phyloP scores from a whole-genome alignment of 2,113 vertebrate genomes.

The Pituophis catenifer region DNA sequence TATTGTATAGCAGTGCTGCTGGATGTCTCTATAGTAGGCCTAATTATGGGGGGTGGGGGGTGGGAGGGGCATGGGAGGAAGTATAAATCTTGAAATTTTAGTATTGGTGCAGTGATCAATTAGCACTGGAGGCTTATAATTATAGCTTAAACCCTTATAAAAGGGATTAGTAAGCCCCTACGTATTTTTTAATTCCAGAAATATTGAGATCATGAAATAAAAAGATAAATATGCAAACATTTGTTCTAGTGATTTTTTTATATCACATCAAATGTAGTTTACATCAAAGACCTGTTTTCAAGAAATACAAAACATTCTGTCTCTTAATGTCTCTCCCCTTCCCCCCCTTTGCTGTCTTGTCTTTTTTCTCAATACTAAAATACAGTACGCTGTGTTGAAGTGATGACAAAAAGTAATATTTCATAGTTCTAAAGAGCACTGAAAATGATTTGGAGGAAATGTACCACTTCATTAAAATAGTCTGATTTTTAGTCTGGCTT shows the following conservation, averaged over 20 bases:
- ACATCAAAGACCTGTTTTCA: neutral
- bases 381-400: neutral
- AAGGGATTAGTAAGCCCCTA: conserved; percentile 5
- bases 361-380: neutral
- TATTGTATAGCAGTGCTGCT: conserved; percentile 2
- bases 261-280: neutral
- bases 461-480: neutral
- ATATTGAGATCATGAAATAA: conserved; percentile 31
- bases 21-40: conserved; percentile 4
- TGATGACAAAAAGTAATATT: neutral
- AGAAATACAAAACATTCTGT: neutral
- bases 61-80: neutral
- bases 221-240: neutral
- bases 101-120: conserved; percentile 16
- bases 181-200: conserved; percentile 33
- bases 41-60: neutral
- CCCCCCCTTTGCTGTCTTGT: neutral
- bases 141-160: neutral
- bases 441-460: neutral
- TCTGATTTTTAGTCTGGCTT: neutral
- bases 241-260: neutral
- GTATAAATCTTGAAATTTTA: conserved; percentile 1
- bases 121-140: conserved; percentile 5
- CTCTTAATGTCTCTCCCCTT: neutral
- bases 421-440: neutral